Base-by-base conservation (phyloP, 2,888 invertebrate genomes). In the Gonocerus acuteangulatus region DNA sequence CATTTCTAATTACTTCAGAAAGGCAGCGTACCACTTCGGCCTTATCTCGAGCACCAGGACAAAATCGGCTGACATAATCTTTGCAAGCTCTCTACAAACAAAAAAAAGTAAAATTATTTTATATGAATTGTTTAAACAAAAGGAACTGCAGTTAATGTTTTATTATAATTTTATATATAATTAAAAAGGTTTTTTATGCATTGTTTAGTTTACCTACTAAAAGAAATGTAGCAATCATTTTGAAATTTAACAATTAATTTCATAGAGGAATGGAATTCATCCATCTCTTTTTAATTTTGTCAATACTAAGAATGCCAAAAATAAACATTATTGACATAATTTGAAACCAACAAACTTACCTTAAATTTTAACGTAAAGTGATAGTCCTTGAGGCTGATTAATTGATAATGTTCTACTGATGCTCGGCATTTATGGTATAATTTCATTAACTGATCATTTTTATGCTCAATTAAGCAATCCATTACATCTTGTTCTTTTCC, bases 351-450 rank as follows among this genome's bases (percentile, higher is more conserved):
- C n/a, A n/a, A 34, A 2, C n/a, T 48, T n/a, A 65, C 65, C 52
- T 95, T 94, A 74, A 99, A 97, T 74, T 92, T 92, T 70, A 87
- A 88, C 1, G 89, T 91, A 73, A 96, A 97, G 70, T 86, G 87
- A 74, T 92, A 95, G 75, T 93, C 92, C 74, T 95, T 92, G 67
- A 97, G 74, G 2, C 92, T 87, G 65, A 95, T 88, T 64, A 99
- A 78, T 76, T 99, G 97, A 72, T 95, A 95, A 77, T 99, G 97
- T 76, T 97, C 96, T 52, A 99, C 87, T 64, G 94, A 93, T 36
- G 90, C 89, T 66, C 87, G 81, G 74, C 97, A 97, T 74, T 94
- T 92, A 64, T 76, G 77, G 72, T 87, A 86, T 16, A 83, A 79
- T 70, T 86, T 84, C 71, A 92, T 82, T 70, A 87, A 84, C 3